These are phyloP conservation scores for Papilio aristodemus DNA, from an alignment of 1,140 invertebrate genomes.

Conservation along the genomic window DNA sequence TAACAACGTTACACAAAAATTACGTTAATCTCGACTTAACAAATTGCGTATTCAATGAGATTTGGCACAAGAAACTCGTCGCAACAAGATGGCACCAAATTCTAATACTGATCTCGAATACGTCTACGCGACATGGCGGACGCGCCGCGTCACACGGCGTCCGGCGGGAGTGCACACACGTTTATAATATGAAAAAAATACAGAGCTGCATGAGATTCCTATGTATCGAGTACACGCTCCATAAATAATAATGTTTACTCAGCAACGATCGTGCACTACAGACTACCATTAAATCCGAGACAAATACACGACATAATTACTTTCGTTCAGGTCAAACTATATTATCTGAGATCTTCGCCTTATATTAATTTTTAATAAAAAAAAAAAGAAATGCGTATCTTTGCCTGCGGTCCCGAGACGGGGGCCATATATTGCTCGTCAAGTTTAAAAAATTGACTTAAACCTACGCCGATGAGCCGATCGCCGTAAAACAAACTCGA, in stretches of 20 bases:
- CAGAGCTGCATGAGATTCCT: slow-evolving; percentile 69
- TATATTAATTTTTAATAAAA: slow-evolving; percentile 54
- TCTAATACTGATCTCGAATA: slow-evolving; percentile 49
- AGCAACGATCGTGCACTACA: slow-evolving; percentile 65
- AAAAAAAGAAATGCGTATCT: slow-evolving; percentile 61
- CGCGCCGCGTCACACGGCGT: slow-evolving; percentile 44
- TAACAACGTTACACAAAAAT: not conserved
- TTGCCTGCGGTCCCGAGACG: slow-evolving; percentile 54
- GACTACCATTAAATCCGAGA: slow-evolving; percentile 57
- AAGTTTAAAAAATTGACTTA: slow-evolving; percentile 46
- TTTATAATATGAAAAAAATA: slow-evolving; percentile 49
- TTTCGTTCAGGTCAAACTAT: slow-evolving; percentile 61
- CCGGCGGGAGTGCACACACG: slow-evolving; percentile 33
- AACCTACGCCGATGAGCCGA: slow-evolving; percentile 51
- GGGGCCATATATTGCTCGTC: slow-evolving; percentile 50
- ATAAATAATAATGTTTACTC: slow-evolving; percentile 52
- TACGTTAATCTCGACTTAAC: not conserved
- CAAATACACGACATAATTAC: slow-evolving; percentile 50
- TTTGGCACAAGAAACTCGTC: slow-evolving; percentile 55
- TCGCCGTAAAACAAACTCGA: slow-evolving; percentile 44
- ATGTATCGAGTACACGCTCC: slow-evolving; percentile 52
- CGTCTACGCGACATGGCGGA: slow-evolving; percentile 15
- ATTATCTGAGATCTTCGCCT: slow-evolving; percentile 77
- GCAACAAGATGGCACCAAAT: slow-evolving; percentile 56
- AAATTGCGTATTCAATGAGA: not conserved